Conservation (phyloP, 2,113 vertebrate species). For the Brachyhypopomus occidentalis region DNA sequence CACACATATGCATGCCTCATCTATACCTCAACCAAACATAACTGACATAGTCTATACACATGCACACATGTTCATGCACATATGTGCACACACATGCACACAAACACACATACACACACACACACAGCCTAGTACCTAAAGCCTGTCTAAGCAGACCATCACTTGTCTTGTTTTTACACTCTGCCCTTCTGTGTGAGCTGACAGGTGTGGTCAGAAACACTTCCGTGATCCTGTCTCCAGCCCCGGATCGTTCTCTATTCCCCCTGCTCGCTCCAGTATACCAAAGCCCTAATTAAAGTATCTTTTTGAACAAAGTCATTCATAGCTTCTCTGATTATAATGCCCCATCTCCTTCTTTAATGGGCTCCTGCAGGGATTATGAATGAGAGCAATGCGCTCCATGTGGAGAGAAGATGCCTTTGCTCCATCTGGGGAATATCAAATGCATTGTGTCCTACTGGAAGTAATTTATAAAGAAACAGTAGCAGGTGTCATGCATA, state of each 20-base stretch:
- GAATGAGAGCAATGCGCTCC: background rate
- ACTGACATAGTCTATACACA: background rate
- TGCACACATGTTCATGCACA: background rate
- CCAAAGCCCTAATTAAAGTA: background rate
- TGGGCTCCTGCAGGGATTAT: background rate
- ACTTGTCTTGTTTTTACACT: conserved; percentile 19
- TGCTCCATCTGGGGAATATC: too few species aligned
- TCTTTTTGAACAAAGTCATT: background rate
- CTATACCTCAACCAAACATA: background rate
- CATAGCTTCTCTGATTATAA: background rate
- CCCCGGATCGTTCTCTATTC: background rate
- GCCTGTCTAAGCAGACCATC: background rate
- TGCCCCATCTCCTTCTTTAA: background rate
- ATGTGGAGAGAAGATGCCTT: too few species aligned
- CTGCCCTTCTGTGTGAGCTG: conserved; percentile 24
- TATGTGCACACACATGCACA: conserved; percentile 16
- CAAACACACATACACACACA: conserved; percentile 33
- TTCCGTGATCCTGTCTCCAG: background rate
- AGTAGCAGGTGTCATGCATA: too few species aligned
- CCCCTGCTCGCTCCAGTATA: background rate
- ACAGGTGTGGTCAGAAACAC: background rate
- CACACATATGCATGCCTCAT: background rate
- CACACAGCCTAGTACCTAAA: background rate
- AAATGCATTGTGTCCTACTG: too few species aligned
- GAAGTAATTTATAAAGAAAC: too few species aligned